Conservation (phyloP, 2,113 vertebrate species). For the Myiagra hebetior region DNA sequence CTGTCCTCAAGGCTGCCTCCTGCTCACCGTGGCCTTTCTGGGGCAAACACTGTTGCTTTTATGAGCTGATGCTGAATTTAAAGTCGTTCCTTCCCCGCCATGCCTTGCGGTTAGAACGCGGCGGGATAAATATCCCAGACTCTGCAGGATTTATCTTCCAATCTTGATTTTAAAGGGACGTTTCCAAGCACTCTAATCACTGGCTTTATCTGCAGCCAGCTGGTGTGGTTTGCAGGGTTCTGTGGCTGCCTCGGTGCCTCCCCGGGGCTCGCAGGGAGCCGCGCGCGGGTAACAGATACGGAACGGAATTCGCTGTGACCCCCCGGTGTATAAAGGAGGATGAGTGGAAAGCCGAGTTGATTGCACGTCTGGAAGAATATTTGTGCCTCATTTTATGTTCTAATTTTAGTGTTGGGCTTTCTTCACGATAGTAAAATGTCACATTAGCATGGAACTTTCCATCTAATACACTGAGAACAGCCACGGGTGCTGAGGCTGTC, state of each 20-base stretch:
- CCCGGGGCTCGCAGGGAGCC: not conserved
- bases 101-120: not conserved
- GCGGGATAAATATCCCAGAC: not conserved
- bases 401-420: constrained; percentile 68
- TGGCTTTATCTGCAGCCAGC: not conserved
- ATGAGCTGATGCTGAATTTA: not conserved
- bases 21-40: not conserved
- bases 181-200: not conserved
- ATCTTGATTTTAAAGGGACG: constrained; percentile 28
- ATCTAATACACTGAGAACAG: constrained; percentile 7
- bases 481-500: not conserved
- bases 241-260: not conserved
- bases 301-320: not conserved
- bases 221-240: not conserved
- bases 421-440: constrained; percentile 65
- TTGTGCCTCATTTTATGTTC: constrained; percentile 73
- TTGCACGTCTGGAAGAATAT: constrained; percentile 60
- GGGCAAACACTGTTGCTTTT: not conserved
- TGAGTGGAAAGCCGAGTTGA: constrained; percentile 55
- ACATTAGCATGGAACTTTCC: constrained; percentile 68
- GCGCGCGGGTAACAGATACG: not conserved
- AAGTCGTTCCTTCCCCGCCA: not conserved
- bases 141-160: constrained; percentile 28
- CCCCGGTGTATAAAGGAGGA: constrained; percentile 21
- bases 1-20: not conserved